These are phyloP conservation scores for Harpagifer antarcticus DNA, from an alignment of 2,797 vertebrate species.

Conservation along the genomic window DNA sequence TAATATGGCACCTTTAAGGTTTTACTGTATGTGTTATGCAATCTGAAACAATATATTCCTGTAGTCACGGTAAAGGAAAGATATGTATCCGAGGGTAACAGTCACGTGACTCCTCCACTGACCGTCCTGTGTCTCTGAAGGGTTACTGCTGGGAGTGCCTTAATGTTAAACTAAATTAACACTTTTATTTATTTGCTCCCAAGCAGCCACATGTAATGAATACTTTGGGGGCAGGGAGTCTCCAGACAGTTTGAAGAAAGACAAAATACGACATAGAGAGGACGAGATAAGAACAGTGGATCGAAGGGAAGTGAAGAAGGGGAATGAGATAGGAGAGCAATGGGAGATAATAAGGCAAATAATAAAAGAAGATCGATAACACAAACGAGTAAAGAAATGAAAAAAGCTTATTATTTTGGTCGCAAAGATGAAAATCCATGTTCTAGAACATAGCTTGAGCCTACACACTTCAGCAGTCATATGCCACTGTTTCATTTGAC, in stretches of 20 bases:
- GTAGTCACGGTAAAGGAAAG: not conserved
- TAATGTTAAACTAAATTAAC: not conserved
- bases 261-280: not conserved
- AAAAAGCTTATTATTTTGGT: not conserved
- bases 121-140: not conserved
- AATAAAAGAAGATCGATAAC: not conserved
- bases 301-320: not conserved
- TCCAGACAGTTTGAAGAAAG: not conserved
- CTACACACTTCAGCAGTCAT: not conserved
- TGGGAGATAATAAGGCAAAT: not conserved
- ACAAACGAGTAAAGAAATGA: not conserved
- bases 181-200: not conserved
- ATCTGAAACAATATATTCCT: not conserved
- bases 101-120: not conserved
- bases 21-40: not conserved
- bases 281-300: not conserved
- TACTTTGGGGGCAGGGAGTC: not conserved
- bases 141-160: not conserved
- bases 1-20: not conserved
- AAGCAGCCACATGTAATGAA: conserved; percentile 15
- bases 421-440: not conserved
- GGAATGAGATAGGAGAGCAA: not conserved
- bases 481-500: conserved; percentile 22
- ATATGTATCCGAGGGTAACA: not conserved
- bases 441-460: not conserved